phyloP scores from a whole-genome alignment of 2,888 invertebrate genomes.

The Hemaris fuciformis region DNA sequence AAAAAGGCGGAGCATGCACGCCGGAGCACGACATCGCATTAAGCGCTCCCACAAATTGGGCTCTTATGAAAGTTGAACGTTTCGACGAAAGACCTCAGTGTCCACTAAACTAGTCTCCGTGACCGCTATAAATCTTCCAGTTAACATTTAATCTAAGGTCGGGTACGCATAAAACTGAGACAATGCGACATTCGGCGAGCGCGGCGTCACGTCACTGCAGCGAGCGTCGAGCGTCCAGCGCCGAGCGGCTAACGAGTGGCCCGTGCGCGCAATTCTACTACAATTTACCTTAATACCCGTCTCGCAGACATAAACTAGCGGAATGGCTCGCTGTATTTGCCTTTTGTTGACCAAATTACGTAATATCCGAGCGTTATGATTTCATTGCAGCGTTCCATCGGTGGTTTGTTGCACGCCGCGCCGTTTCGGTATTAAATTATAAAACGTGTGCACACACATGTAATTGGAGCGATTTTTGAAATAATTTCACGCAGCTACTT shows the following conservation, averaged over 20 bases:
- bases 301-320: conserved; percentile 71
- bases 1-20: conserved; percentile 78
- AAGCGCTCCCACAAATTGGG: conserved; percentile 74
- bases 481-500: conserved; percentile 40
- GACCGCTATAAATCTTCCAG: conserved; percentile 72
- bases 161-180: conserved; percentile 72
- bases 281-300: conserved; percentile 77
- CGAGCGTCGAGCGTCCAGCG: conserved; percentile 20
- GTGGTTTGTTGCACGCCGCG: neutral
- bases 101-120: conserved; percentile 61
- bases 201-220: conserved; percentile 62
- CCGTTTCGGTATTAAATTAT: conserved; percentile 14
- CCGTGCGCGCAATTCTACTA: conserved; percentile 76
- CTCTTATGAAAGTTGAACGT: conserved; percentile 74
- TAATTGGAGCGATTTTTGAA: conserved; percentile 46
- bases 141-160: conserved; percentile 74
- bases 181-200: conserved; percentile 70
- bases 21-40: conserved; percentile 69
- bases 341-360: conserved; percentile 73
- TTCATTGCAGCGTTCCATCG: conserved; percentile 52
- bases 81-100: conserved; percentile 65
- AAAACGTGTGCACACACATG: conserved; percentile 32
- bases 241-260: conserved; percentile 70
- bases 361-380: conserved; percentile 66
- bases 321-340: conserved; percentile 67